phyloP scores from a whole-genome alignment of 2,113 vertebrate genomes.

The Xyrauchen texanus region DNA sequence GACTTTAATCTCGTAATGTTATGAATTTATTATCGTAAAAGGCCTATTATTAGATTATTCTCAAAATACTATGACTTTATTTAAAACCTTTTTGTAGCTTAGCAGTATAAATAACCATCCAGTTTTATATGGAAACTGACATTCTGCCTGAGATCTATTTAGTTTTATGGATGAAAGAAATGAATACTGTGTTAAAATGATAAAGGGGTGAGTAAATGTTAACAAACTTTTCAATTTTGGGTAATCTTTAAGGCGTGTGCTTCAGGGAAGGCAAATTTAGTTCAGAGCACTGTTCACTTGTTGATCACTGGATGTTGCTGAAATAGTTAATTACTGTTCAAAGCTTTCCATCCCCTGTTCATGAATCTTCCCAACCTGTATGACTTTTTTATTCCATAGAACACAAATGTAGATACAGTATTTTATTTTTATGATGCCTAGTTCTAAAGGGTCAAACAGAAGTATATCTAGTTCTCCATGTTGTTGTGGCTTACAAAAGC shows the following conservation, averaged over 20 bases:
- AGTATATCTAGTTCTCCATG: no score
- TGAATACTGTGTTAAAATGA: neutral
- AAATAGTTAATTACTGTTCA: neutral
- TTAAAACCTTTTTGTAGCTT: neutral
- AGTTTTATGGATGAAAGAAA: neutral
- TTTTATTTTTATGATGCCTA: neutral
- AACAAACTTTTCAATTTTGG: neutral
- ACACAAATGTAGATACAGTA: no score
- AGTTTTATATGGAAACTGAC: neutral
- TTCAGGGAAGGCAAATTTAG: neutral
- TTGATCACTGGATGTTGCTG: neutral
- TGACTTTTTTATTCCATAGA: neutral
- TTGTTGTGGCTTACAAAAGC: constrained; percentile 1
- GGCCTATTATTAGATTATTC: no score
- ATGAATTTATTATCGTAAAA: no score
- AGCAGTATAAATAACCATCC: neutral
- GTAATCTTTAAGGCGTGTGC: neutral
- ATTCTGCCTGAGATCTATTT: neutral
- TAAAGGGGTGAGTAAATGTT: neutral
- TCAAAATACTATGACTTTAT: neutral
- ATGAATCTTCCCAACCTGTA: neutral
- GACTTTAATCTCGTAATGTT: no score
- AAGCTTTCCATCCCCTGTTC: neutral
- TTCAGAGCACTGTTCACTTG: neutral
- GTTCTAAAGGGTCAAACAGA: neutral